Evolutionary conservation across 1,140 invertebrate genomes (phyloP).

Genomic region (Scaptomyza pallida): DNA sequence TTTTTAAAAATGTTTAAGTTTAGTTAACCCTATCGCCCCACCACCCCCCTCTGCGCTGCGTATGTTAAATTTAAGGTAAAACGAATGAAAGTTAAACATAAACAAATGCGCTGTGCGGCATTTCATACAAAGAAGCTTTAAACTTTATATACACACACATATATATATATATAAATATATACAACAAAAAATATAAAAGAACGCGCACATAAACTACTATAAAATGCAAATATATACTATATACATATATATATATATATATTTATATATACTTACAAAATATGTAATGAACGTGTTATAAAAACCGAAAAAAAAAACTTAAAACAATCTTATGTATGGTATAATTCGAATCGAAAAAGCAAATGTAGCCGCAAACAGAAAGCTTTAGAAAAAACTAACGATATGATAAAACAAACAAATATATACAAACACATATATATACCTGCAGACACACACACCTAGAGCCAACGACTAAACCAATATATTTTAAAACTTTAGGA

Average conservation of each 20-base stretch:
- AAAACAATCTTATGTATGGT: conserved; percentile 22
- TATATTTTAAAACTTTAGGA: neutral
- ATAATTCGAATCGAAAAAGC: conserved; percentile 48
- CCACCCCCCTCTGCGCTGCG: neutral
- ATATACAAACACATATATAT: conserved; percentile 5
- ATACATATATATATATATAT: conserved; percentile 26
- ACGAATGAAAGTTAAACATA: conserved; percentile 6
- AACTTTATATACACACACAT: conserved; percentile 48
- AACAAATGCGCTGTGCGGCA: conserved; percentile 43
- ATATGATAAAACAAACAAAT: conserved; percentile 20
- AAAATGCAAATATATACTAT: conserved; percentile 14
- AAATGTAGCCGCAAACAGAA: conserved; percentile 50
- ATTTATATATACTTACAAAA: conserved; percentile 16
- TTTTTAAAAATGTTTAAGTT: conserved; percentile 24
- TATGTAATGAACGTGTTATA: conserved; percentile 39
- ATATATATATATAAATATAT: conserved; percentile 27
- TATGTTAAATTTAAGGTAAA: conserved; percentile 23
- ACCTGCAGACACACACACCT: too few species aligned
- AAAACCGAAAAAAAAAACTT: conserved; percentile 19
- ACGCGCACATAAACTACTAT: neutral
- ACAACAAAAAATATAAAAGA: conserved; percentile 1
- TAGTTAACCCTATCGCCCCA: conserved; percentile 5
- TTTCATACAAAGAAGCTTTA: conserved; percentile 52
- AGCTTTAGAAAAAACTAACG: conserved; percentile 58
- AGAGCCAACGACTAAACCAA: conserved; percentile 32